Base-by-base conservation (phyloP, 1,140 invertebrate genomes). In the Trichonephila clavipes region DNA sequence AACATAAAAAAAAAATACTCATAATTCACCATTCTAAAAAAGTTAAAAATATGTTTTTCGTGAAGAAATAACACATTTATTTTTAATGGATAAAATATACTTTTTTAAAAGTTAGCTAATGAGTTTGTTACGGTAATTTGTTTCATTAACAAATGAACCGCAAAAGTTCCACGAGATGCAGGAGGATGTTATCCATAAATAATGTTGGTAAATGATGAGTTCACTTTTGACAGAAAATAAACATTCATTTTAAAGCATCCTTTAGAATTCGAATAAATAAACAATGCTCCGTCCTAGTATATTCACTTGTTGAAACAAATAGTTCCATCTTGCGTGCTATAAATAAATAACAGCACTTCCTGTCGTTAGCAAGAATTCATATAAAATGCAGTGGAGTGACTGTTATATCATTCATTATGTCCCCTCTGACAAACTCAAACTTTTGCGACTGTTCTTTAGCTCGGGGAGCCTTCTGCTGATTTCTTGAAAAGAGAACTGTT, bases 231-330 rank as follows among this genome's bases (percentile, higher is more conserved):
- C 18, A 10, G 19, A n/a, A 58, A 83, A 12, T 58, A 83, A 51
- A 83, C 44, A 40, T 10, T 19, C 44, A 51, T 44, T 51, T 51
- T 19, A 83, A 51, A 83, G 58, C 5, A 40, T 51, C 4, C 28
- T 18, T 34, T 16, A 10, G 72, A 34, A 77, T 77, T 77, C n/a
- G n/a, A 83, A 83, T 83, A 83, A 83, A 58, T n/a, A 83, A 83
- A 58, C 51, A 83, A 83, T 83, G 28, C 34, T 19, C 5, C 44
- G 6, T 58, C 40, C 44, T 51, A 34, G n/a, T 6, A 51, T 14
- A n/a, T 87, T 16, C 62, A 88, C 86, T 88, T 88, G 86, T 88
- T 88, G 59, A 88, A 88, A 88, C 62, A 64, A 66, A 88, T 88
- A 40, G 86, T 58, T 40, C 86, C 86, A 28, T 62, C 86, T 64